Percentiles rank a stretch among this genome's conserved stretches.
phyloP scores from a whole-genome alignment of 2,113 vertebrate genomes.

The Sisor rabdophorus region DNA sequence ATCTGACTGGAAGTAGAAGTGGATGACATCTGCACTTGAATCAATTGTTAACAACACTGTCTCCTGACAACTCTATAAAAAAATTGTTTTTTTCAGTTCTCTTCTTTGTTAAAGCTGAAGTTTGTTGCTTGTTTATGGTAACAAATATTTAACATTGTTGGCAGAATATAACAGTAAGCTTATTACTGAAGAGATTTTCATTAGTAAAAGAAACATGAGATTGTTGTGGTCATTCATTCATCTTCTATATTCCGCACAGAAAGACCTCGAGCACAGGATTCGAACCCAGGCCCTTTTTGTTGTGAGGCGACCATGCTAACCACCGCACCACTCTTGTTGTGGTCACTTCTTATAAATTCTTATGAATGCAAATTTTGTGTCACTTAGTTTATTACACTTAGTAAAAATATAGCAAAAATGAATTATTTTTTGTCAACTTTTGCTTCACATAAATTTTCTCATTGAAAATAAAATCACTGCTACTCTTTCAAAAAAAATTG shows the following conservation, averaged over 20 bases:
- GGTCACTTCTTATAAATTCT: neutral
- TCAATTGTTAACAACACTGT: constrained; percentile 90
- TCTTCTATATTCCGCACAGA: no score
- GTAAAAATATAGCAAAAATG: neutral
- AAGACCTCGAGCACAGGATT: no score
- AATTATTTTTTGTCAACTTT: neutral
- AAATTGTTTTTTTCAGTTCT: constrained; percentile 68
- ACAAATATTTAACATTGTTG: constrained; percentile 44
- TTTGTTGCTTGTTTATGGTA: constrained; percentile 59
- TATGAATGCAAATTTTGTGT: neutral
- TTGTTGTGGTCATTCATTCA: neutral
- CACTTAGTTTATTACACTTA: neutral
- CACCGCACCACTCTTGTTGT: no score
- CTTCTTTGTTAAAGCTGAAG: constrained; percentile 64
- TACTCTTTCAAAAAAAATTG: no score
- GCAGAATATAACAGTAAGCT: constrained; percentile 70
- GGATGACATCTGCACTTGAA: constrained; percentile 94
- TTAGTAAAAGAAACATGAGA: neutral
- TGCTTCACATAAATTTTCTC: neutral
- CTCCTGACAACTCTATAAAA: constrained; percentile 79
- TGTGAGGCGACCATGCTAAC: no score
- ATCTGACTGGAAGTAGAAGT: constrained; percentile 84
- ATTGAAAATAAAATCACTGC: neutral
- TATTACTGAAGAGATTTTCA: constrained; percentile 62
- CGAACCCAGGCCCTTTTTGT: no score